These are phyloP conservation scores for Laticauda laticaudata DNA, from an alignment of 2,113 vertebrate genomes.

Conservation along the genomic window DNA sequence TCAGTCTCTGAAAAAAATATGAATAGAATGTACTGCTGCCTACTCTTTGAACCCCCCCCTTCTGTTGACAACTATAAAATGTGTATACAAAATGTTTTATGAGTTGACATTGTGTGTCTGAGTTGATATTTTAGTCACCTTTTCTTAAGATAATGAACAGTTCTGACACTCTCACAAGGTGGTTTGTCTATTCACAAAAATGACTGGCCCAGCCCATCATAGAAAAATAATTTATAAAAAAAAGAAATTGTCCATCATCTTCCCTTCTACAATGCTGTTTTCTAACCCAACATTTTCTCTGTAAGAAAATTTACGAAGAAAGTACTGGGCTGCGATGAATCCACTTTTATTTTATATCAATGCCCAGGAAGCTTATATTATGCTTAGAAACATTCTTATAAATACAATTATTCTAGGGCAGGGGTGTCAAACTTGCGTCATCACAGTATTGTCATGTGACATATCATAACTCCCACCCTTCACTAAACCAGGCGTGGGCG, in stretches of 20 bases:
- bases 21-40: too few relatives aligned
- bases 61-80: too few relatives aligned
- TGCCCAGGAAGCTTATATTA: neutral
- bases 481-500: too few relatives aligned
- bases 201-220: neutral
- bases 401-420: neutral
- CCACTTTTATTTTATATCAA: neutral
- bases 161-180: neutral
- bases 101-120: neutral
- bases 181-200: neutral
- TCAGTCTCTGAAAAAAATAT: too few relatives aligned
- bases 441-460: too few relatives aligned
- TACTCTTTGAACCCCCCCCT: too few relatives aligned
- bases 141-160: neutral
- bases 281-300: neutral
- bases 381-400: neutral
- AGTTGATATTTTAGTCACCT: neutral
- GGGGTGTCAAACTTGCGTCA: too few relatives aligned
- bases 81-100: too few relatives aligned
- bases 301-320: neutral
- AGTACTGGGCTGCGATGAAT: neutral
- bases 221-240: neutral
- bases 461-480: too few relatives aligned
- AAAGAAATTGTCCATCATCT: neutral
- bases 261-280: neutral